Conservation (phyloP, 2,797 vertebrate genomes). For the Clarias platycephalus region DNA sequence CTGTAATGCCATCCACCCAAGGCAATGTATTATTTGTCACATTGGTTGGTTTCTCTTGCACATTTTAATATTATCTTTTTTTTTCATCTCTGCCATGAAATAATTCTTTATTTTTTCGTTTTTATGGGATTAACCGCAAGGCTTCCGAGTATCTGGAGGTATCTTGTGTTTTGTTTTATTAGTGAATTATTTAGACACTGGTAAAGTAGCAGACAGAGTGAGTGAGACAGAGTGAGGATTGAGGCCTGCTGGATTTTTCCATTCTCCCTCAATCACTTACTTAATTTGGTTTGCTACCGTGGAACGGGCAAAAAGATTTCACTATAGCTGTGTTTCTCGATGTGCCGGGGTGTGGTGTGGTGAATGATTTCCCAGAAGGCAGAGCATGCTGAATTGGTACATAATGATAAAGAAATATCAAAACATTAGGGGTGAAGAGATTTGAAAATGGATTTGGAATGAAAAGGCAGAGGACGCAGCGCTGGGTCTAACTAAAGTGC, state of each 20-base stretch:
- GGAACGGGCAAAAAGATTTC: conserved; percentile 61
- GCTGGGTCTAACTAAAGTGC: conserved; percentile 39
- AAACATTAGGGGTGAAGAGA: conserved; percentile 66
- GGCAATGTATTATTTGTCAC: conserved; percentile 59
- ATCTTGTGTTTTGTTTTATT: conserved; percentile 81
- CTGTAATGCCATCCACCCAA: conserved; percentile 60
- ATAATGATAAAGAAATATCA: conserved; percentile 70
- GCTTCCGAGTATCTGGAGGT: conserved; percentile 75
- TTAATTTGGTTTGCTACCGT: conserved; percentile 75
- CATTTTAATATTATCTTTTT: conserved; percentile 80
- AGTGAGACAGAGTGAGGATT: conserved; percentile 54
- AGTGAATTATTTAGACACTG: conserved; percentile 80
- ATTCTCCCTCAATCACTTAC: conserved; percentile 69
- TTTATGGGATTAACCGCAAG: conserved; percentile 77
- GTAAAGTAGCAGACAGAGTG: conserved; percentile 60
- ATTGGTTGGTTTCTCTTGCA: conserved; percentile 61
- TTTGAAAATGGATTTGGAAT: conserved; percentile 61
- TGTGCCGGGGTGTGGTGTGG: conserved; percentile 59
- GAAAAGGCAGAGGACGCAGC: conserved; percentile 48
- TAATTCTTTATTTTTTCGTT: conserved; percentile 74
- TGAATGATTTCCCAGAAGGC: conserved; percentile 78
- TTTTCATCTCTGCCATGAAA: conserved; percentile 78
- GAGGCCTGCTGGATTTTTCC: conserved; percentile 65
- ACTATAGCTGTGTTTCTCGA: conserved; percentile 66
- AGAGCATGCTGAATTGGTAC: conserved; percentile 70